Base-by-base conservation (phyloP, 2,888 invertebrate genomes). In the Hecatera dysodea region DNA sequence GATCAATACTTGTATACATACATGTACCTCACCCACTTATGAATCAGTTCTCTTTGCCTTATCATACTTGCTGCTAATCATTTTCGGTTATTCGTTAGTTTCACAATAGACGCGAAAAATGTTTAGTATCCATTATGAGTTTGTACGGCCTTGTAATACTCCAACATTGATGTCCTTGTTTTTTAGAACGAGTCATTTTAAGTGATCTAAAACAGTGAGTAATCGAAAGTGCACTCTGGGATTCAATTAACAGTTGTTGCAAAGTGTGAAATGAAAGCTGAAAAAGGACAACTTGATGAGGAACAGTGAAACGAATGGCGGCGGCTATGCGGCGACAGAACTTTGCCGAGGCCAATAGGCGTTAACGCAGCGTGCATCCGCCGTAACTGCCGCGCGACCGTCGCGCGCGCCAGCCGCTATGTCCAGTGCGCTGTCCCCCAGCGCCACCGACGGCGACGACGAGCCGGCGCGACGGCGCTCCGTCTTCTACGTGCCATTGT, bases 401-500 rank as follows among this genome's bases (percentile, higher is more conserved):
- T 78, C 33, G 80, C 75, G 66, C 46, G 74, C 67, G 53, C 67
- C 81, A 86, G 83, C 86, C 88, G 90, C 88, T 89, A 96, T 96
- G 96, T 92, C 96, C 85, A 91, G 92, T 86, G 87, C 92, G 75
- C 87, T 92, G 87, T 91, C 93, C 74, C 91, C 93, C 71, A 91
- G 90, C 87, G 86, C 88, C 80, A 86, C 91, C 83, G 87, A 88
- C 91, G 88, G 87, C 88, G 93, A 90, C 88, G 96, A 96, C 87
- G 97, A 97, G 66, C 93, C 95, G 80, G 90, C 96, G 78, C 95
- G 97, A 62, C 96, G 98, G 74, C 96, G 98, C 78, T 98, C 98
- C 61, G 97, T 97, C 81, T 98, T 98, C 93, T 98, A 98, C 93
- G 97, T 98, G 80, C 97, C 98, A 81, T 94, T 98, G 83, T 97